These are phyloP conservation scores for Nansenia antarctica DNA, from an alignment of 2,113 vertebrate species.

Conservation along the genomic window DNA sequence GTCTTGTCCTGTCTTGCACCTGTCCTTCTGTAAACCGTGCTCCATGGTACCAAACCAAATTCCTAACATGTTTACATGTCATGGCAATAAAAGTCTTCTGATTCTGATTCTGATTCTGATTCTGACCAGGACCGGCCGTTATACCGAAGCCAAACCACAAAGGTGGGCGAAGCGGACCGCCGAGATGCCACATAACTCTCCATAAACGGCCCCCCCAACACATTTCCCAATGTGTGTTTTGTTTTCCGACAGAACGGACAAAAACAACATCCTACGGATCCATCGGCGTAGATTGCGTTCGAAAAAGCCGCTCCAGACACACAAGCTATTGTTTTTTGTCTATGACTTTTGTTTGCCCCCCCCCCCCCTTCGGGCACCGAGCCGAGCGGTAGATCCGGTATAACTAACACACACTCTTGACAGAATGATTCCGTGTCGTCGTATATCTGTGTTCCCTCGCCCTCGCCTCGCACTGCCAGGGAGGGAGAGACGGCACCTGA, in stretches of 20 bases:
- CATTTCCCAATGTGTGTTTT: neutral
- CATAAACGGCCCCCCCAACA: too few relatives aligned
- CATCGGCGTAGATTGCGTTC: neutral
- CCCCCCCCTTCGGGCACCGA: too few relatives aligned
- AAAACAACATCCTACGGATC: neutral
- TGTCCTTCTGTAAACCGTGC: too few relatives aligned
- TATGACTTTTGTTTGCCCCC: slow-evolving; percentile 19
- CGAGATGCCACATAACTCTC: too few relatives aligned
- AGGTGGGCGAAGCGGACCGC: too few relatives aligned
- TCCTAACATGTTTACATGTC: too few relatives aligned
- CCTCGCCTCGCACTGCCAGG: slow-evolving; percentile 25
- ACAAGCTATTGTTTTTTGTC: slow-evolving; percentile 16
- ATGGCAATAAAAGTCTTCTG: too few relatives aligned
- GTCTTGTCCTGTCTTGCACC: too few relatives aligned
- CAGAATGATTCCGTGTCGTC: slow-evolving; percentile 40
- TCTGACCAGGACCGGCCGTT: slow-evolving; percentile 37
- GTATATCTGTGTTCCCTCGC: slow-evolving; percentile 32
- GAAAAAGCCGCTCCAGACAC: slow-evolving; percentile 1
- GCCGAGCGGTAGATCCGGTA: slow-evolving; percentile 34
- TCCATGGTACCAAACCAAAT: too few relatives aligned
- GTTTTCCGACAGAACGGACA: neutral
- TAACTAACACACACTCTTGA: slow-evolving; percentile 16
- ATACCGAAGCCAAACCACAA: slow-evolving; percentile 15
- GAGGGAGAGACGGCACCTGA: slow-evolving; percentile 39
- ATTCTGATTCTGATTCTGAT: too few relatives aligned